Evolutionary conservation across 2,888 invertebrate genomes (phyloP), one percentile per base, ranked within the genome.

Genomic region (Cantharis nigra): DNA sequence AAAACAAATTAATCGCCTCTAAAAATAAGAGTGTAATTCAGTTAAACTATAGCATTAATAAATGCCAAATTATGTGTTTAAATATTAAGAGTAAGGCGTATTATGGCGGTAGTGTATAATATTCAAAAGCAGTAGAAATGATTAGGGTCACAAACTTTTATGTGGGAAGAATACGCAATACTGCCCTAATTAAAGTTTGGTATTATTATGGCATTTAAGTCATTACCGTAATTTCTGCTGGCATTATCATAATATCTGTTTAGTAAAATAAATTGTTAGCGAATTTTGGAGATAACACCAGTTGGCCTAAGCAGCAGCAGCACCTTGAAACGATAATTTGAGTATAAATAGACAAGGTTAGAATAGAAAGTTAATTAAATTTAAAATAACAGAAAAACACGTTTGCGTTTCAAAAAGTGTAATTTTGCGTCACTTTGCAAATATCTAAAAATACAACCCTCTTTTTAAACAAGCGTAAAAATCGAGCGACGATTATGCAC

Each of bases 371-470:
- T 23, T 67, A 67, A n/a, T 67, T 67, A 26, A 23, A 18, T 64
- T 64, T 64, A 13, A 67, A 67, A 67, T n/a, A 67, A 67, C 23
- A 67, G 14, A 49, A n/a, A 49, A n/a, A 49, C 49, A 49, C 49
- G 49, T 49, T 49, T 49, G n/a, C 49, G 49, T 49, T 23, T 18
- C 26, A 9, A 11, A 67, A 67, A 67, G 65, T 67, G 7, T 14
- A 18, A 23, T 67, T 67, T 67, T 67, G 20, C 18, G 65, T 26
- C 13, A 67, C 65, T 67, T 67, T 75, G 69, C 76, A 72, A 69
- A 69, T 76, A 65, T 70, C 76, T 76, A 76, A 76, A 76, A 76
- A 76, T 76, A 76, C 76, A 69, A 49, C 76, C 73, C 73, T 76
- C 73, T 64, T 76, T 76, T 73, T 70, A 72, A 63, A 30, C 63